Evolutionary conservation across 2,888 invertebrate genomes (phyloP).

Genomic region (Aporophyla lueneburgensis): DNA sequence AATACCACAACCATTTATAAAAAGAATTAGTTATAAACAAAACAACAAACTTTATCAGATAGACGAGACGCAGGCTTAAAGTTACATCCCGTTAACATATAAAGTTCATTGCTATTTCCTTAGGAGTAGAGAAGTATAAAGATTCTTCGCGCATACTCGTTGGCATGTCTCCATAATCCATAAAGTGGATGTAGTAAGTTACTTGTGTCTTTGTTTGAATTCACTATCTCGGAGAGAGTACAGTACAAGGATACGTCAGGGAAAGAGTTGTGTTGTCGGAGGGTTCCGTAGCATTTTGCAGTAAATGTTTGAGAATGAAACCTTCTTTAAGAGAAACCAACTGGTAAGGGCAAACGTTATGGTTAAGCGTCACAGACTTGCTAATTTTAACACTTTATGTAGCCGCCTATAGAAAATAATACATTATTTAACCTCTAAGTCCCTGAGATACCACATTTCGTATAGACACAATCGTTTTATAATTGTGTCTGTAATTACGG

Average conservation of each 20-base stretch:
- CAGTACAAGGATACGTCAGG: not conserved
- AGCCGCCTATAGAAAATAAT: too few species aligned
- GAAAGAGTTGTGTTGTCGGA: not conserved
- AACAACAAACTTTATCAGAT: slow-evolving; percentile 7
- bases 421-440: too few species aligned
- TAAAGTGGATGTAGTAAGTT: slow-evolving; percentile 37
- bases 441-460: too few species aligned
- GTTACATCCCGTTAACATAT: slow-evolving; percentile 14
- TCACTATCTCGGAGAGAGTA: slow-evolving; percentile 19
- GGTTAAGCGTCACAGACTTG: too few species aligned
- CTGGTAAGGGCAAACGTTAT: too few species aligned
- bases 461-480: too few species aligned
- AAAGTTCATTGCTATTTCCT: slow-evolving; percentile 47
- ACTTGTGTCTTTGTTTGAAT: slow-evolving; percentile 37
- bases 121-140: slow-evolving; percentile 11
- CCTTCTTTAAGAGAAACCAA: too few species aligned
- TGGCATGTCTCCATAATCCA: slow-evolving; percentile 63
- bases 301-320: too few species aligned
- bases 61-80: not conserved
- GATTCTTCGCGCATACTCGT: slow-evolving; percentile 32
- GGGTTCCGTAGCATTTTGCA: slow-evolving; percentile 10
- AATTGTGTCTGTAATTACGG: too few species aligned
- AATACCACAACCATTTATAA: not conserved
- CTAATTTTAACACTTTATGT: too few species aligned
- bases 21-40: not conserved